Percentiles rank a stretch among this genome's conserved stretches.
These are phyloP conservation scores for Brienomyrus brachyistius DNA, from an alignment of 2,113 vertebrate species.

Conservation along the genomic window DNA sequence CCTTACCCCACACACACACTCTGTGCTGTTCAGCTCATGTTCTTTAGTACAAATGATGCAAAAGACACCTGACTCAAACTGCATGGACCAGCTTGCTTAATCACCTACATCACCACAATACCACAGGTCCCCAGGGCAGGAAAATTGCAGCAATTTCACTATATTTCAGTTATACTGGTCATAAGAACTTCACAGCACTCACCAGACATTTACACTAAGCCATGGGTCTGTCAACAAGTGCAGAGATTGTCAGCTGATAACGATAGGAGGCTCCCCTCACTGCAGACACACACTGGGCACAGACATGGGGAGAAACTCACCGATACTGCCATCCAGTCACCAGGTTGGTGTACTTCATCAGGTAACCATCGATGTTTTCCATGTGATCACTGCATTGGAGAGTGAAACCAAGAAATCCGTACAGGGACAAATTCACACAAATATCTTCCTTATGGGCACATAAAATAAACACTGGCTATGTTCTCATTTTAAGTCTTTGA, in stretches of 20 bases:
- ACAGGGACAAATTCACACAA: neutral
- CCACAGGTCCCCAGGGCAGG: neutral
- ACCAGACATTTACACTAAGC: neutral
- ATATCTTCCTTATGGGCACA: neutral
- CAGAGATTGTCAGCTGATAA: neutral
- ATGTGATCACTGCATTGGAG: conserved; percentile 79
- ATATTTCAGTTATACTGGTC: neutral
- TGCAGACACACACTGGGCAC: neutral
- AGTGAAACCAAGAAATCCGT: neutral
- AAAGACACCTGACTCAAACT: neutral
- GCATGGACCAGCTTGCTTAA: neutral
- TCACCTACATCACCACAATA: neutral
- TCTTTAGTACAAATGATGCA: neutral
- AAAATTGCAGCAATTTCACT: neutral
- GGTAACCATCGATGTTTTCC: conserved; percentile 91
- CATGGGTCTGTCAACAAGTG: neutral
- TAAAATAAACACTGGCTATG: neutral
- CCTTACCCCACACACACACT: neutral
- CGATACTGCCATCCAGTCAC: conserved; percentile 97
- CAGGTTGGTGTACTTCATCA: conserved; percentile 98
- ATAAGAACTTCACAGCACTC: neutral
- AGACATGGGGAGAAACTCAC: conserved; percentile 55
- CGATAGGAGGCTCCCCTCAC: neutral
- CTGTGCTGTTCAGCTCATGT: neutral
- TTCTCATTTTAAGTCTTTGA: neutral